Evolutionary conservation across 2,113 vertebrate species (phyloP).

Genomic region (Pica pica): DNA sequence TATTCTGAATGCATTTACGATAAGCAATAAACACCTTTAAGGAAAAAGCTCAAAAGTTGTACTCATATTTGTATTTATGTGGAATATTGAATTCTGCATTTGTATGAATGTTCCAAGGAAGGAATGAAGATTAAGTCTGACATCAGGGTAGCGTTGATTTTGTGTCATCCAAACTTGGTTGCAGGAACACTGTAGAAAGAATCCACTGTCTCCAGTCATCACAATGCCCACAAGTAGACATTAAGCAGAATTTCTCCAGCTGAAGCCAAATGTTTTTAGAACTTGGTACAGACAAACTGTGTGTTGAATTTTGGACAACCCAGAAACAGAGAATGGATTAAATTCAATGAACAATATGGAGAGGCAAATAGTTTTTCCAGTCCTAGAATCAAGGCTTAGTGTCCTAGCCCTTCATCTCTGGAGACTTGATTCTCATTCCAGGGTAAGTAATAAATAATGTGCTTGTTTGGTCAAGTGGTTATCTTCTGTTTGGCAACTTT

Average conservation of each 20-base stretch:
- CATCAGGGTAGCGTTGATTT: not conserved
- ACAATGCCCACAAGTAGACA: not conserved
- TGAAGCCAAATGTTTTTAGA: not conserved
- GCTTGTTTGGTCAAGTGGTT: conserved; percentile 49
- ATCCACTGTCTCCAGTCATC: not conserved
- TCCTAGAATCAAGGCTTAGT: not conserved
- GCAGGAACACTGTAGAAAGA: not conserved
- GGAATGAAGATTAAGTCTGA: not conserved
- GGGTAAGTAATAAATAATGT: conserved; percentile 40
- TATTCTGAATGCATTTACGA: not conserved
- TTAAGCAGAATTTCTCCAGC: not conserved
- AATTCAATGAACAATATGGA: not conserved
- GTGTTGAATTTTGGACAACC: not conserved
- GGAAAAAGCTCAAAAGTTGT: not conserved
- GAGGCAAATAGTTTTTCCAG: conserved; percentile 23
- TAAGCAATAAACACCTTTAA: not conserved
- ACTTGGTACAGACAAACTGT: not conserved
- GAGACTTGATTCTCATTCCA: conserved; percentile 19
- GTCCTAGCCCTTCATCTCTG: conserved; percentile 2
- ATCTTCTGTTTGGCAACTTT: not conserved
- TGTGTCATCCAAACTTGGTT: not conserved
- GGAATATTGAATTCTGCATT: not conserved
- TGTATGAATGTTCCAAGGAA: not conserved
- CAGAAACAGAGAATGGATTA: not conserved
- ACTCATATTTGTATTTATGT: not conserved